Percentiles rank a stretch among this genome's conserved stretches.
These are phyloP conservation scores for Forbesichthys papilliferus DNA, from an alignment of 2,113 vertebrate species.

Conservation along the genomic window DNA sequence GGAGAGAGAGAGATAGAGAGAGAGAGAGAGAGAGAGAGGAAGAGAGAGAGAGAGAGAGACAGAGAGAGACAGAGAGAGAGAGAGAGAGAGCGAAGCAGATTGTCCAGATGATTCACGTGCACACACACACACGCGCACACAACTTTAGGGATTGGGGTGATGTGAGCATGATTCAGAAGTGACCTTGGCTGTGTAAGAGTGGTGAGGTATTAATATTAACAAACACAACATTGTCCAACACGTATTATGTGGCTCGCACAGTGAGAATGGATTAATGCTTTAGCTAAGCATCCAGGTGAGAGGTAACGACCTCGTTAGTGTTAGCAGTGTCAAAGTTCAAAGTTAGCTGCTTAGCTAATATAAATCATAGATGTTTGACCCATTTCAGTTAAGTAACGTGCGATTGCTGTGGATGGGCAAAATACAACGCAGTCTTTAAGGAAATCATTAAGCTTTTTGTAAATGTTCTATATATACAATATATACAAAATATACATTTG, in stretches of 20 bases:
- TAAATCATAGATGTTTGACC: background rate
- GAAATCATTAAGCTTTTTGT: background rate
- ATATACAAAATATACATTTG: background rate
- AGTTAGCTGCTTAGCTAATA: background rate
- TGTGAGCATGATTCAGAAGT: constrained; percentile 17
- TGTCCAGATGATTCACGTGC: constrained; percentile 29
- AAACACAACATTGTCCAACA: constrained; percentile 27
- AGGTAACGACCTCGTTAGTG: background rate
- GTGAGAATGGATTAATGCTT: constrained; percentile 11
- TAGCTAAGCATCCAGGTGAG: constrained; percentile 19
- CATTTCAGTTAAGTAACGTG: no score
- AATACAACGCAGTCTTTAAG: background rate
- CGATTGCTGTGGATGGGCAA: background rate
- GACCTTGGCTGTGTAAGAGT: constrained; percentile 27
- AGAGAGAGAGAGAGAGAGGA: constrained; percentile 29
- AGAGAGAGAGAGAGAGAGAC: constrained; percentile 25
- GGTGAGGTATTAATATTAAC: constrained; percentile 23
- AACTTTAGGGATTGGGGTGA: constrained; percentile 35
- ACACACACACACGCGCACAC: constrained; percentile 25
- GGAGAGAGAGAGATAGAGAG: constrained; percentile 23
- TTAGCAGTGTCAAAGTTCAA: background rate
- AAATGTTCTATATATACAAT: background rate
- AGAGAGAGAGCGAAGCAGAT: constrained; percentile 10
- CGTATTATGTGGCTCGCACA: constrained; percentile 10
- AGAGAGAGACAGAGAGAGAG: constrained; percentile 5